Percentiles rank a stretch among this genome's conserved stretches.
These are phyloP conservation scores for Fistularia commersonii DNA, from an alignment of 2,797 vertebrate species.

Conservation along the genomic window DNA sequence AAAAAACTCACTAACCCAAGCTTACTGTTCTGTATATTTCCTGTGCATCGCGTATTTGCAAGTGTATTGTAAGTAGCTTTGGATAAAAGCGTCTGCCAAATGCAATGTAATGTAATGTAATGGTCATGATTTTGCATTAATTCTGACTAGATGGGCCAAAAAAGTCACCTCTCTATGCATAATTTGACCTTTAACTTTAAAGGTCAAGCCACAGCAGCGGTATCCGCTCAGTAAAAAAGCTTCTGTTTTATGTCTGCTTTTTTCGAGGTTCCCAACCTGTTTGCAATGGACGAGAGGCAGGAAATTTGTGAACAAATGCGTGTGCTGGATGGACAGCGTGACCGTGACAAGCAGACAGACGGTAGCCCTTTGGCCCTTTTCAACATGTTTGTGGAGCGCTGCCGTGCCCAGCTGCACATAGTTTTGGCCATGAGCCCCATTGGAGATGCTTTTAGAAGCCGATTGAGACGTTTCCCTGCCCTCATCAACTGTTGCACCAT, in stretches of 20 bases:
- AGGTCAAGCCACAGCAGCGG: too few relatives aligned
- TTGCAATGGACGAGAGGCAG: constrained; percentile 84
- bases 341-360: constrained; percentile 85
- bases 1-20: too few relatives aligned
- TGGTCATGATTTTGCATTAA: too few relatives aligned
- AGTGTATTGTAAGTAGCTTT: too few relatives aligned
- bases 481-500: constrained; percentile 98
- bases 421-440: constrained; percentile 93
- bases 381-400: constrained; percentile 89
- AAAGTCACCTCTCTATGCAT: too few relatives aligned
- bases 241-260: background rate
- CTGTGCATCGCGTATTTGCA: too few relatives aligned
- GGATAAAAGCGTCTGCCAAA: too few relatives aligned
- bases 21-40: too few relatives aligned
- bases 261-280: constrained; percentile 83
- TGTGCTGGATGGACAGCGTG: constrained; percentile 81
- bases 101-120: too few relatives aligned
- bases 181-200: too few relatives aligned
- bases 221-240: too few relatives aligned
- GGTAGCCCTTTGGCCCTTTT: constrained; percentile 85
- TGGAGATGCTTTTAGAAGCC: constrained; percentile 85
- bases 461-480: constrained; percentile 87
- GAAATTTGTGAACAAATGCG: constrained; percentile 89
- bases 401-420: constrained; percentile 85
- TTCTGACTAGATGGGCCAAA: too few relatives aligned